Conservation (phyloP, 2,797 vertebrate genomes). For the Eulemur coronatus region DNA sequence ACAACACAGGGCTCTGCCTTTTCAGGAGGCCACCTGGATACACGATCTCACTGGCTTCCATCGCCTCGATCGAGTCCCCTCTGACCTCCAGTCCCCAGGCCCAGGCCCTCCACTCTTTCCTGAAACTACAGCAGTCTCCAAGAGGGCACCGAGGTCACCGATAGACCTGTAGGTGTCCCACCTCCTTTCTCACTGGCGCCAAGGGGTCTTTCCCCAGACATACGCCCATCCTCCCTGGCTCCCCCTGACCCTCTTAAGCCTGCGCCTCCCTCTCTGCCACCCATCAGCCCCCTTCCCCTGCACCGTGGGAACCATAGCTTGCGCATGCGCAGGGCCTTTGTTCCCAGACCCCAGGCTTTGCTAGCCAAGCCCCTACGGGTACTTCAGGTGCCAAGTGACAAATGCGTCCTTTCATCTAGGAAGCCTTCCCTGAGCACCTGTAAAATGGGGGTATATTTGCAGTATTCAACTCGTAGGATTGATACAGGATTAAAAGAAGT, state of each 20-base stretch:
- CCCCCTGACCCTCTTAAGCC: not conserved
- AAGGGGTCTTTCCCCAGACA: not conserved
- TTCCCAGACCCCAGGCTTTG: not conserved
- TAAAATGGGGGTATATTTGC: not conserved
- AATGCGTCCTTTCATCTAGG: not conserved
- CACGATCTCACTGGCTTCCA: not conserved
- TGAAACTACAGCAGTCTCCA: not conserved
- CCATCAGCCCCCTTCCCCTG: not conserved
- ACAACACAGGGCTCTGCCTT: not conserved
- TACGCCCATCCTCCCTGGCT: too few species aligned
- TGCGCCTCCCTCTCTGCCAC: not conserved
- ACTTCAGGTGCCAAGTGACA: not conserved
- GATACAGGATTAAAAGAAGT: too few species aligned
- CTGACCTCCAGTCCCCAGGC: not conserved
- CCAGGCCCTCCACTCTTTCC: not conserved
- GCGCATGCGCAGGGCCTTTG: not conserved
- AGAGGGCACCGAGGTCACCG: not conserved
- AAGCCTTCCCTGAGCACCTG: not conserved
- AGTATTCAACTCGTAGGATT: not conserved
- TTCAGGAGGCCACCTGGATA: not conserved
- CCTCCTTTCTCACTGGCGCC: not conserved
- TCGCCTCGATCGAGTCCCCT: not conserved
- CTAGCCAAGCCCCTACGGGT: fast-evolving
- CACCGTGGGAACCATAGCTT: not conserved
- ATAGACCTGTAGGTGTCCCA: not conserved